phyloP scores from a whole-genome alignment of 2,888 invertebrate species.

The Lepidonotus clava region DNA sequence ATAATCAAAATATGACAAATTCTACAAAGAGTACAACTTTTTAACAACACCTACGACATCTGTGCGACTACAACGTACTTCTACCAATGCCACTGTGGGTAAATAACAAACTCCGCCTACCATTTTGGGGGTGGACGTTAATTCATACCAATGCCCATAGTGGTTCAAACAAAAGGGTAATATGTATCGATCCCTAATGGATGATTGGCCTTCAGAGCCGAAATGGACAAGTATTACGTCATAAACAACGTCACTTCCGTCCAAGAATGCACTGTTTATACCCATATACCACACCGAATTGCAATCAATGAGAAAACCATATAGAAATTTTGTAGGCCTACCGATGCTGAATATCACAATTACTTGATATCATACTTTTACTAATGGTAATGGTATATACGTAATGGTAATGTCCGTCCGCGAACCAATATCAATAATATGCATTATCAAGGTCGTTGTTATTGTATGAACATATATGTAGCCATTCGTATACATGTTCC shows the following conservation, averaged over 20 bases:
- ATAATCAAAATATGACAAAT: too few relatives aligned
- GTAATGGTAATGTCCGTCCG: conserved; percentile 40
- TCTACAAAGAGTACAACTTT: background rate
- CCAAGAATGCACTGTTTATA: conserved; percentile 49
- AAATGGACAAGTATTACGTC: conserved; percentile 49
- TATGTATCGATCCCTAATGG: background rate
- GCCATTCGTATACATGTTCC: background rate
- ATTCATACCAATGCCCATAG: too few relatives aligned
- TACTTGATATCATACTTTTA: background rate
- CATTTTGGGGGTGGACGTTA: too few relatives aligned
- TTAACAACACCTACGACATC: too few relatives aligned
- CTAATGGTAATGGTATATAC: too few relatives aligned
- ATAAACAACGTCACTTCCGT: conserved; percentile 45
- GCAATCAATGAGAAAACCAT: background rate
- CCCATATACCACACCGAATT: background rate
- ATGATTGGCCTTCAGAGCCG: conserved; percentile 20
- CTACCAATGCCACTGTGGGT: background rate
- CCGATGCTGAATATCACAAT: conserved; percentile 20
- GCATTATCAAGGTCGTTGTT: conserved; percentile 5
- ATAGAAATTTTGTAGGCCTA: conserved; percentile 45
- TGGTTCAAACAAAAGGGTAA: too few relatives aligned
- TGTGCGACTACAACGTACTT: background rate
- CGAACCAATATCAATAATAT: conserved; percentile 31
- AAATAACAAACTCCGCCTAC: too few relatives aligned
- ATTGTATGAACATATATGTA: background rate